Conservation (phyloP, 2,113 vertebrate genomes). For the Scortum barcoo region DNA sequence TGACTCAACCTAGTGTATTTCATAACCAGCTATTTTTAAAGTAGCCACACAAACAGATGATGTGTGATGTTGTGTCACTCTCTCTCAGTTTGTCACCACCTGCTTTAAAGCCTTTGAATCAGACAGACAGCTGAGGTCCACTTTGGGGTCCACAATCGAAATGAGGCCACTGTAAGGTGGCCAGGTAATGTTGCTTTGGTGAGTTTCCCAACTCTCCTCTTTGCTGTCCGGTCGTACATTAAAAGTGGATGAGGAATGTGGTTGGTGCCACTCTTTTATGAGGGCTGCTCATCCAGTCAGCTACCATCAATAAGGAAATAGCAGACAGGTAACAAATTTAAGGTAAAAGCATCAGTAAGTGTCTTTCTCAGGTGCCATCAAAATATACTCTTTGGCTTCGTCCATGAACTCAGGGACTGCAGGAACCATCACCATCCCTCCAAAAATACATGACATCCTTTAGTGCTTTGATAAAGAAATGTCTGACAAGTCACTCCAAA, state of each 20-base stretch:
- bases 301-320: background rate
- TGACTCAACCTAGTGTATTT: conserved; percentile 62
- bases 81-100: conserved; percentile 10
- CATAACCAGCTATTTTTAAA: conserved; percentile 61
- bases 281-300: conserved; percentile 9
- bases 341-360: background rate
- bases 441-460: background rate
- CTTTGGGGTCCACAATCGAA: conserved; percentile 25
- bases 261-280: background rate
- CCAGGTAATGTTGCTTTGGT: conserved; percentile 27
- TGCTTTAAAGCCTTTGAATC: conserved; percentile 41
- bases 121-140: no score
- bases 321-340: background rate
- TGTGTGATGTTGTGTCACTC: conserved; percentile 32
- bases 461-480: conserved; percentile 5
- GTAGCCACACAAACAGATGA: conserved; percentile 36
- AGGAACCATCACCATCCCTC: background rate
- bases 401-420: background rate
- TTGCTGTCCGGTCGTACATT: conserved; percentile 13
- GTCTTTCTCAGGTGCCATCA: background rate
- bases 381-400: background rate
- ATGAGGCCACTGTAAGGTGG: background rate
- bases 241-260: conserved; percentile 14
- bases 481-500: conserved; percentile 4
- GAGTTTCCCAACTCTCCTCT: conserved; percentile 10